Base-by-base conservation (phyloP, 1,140 invertebrate genomes). In the Dendrolimus kikuchii region DNA sequence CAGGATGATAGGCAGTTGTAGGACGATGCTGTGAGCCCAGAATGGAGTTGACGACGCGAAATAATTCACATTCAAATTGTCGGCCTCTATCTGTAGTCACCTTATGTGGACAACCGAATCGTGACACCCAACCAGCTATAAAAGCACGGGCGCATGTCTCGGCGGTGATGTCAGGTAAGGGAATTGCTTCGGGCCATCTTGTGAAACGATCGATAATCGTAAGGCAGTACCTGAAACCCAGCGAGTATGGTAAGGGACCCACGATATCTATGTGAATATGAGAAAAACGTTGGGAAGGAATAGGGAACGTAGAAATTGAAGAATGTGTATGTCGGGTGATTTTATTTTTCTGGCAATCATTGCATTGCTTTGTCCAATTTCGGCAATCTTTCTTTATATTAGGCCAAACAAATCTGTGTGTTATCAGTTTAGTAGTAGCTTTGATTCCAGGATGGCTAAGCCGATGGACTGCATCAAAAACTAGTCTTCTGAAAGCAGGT, bases 21-120 rank as follows among this genome's bases (percentile, higher is more conserved):
- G 4, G 6, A 6, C n/a, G 23, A 5, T 36, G 6, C 45, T 46
- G 45, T 2, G 5, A 36, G n/a, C 45, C 45, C 45, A 46, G 5
- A 46, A 36, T 3, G 4, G 6, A 6, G 45, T 7, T 8, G 38
- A 49, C n/a, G n/a, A n/a, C 37, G 9, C 36, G 40, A 38, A 51
- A 51, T 23, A 51, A 5, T 6, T 40, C 6, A 1, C 10, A 51
- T 6, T 51, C 10, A 37, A 51, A 51, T 23, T 51, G 49, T 9
- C 49, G 39, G 4, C 40, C 49, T 4, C 40, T n/a, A 9, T 51
- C 40, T 2, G 49, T 51, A 3, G 40, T 41, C 3, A 51, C 38
- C 43, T n/a, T 47, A 5, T 6, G 5, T 1, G 53, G 53, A 9
- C 46, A 55, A 3, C 53, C 53, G 9, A 55, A 55, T 0, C 46